These are phyloP conservation scores for Accipiter cooperii DNA, from an alignment of 2,113 vertebrate species.

Conservation along the genomic window DNA sequence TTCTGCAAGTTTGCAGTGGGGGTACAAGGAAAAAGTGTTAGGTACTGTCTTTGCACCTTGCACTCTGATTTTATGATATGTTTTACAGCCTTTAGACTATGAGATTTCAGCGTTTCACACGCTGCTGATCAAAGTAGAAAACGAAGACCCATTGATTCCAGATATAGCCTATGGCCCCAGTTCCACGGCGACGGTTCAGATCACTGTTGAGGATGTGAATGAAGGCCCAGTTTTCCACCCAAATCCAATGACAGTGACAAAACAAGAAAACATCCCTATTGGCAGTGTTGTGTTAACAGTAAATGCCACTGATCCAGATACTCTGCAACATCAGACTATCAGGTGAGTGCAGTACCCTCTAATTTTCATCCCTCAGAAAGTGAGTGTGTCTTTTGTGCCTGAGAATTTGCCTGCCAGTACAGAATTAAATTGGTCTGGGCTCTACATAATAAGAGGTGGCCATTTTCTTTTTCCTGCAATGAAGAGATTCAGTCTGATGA, in stretches of 20 bases:
- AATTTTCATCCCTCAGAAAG: background rate
- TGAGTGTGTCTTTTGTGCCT: background rate
- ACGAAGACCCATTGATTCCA: conserved; percentile 88
- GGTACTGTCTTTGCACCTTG: background rate
- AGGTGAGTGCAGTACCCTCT: conserved; percentile 70
- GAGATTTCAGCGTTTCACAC: conserved; percentile 86
- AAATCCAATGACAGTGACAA: conserved; percentile 85
- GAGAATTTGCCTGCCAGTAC: background rate
- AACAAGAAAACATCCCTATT: conserved; percentile 82
- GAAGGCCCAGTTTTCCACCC: conserved; percentile 93
- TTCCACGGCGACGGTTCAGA: conserved; percentile 89
- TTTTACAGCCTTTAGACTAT: conserved; percentile 86
- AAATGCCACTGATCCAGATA: conserved; percentile 92
- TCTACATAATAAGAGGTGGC: background rate
- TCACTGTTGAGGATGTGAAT: conserved; percentile 88
- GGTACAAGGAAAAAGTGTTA: background rate
- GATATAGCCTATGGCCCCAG: conserved; percentile 86
- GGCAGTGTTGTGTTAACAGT: conserved; percentile 86
- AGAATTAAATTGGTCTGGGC: background rate
- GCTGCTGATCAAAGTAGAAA: conserved; percentile 92
- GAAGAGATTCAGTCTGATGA: background rate
- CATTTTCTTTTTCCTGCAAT: background rate
- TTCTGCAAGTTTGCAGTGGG: background rate
- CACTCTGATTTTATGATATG: background rate
- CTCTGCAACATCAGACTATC: conserved; percentile 86